Percentiles rank a stretch among this genome's conserved stretches.
These are phyloP conservation scores for Bellardia pandia DNA, from an alignment of 2,888 invertebrate genomes.

Conservation along the genomic window DNA sequence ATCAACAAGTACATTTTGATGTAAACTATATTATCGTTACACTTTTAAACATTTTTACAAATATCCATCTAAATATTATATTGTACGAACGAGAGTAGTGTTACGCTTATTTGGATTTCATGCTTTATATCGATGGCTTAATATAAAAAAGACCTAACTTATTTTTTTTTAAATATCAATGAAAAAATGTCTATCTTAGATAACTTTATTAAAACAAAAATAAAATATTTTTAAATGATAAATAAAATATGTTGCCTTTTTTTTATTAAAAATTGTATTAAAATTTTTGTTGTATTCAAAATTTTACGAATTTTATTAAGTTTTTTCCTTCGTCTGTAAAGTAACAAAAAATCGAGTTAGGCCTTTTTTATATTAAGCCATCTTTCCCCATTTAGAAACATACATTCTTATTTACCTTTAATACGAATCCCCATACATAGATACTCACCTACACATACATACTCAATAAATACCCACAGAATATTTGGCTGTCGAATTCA, in stretches of 20 bases:
- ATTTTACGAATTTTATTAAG: too few relatives aligned
- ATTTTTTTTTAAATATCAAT: too few relatives aligned
- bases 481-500: neutral
- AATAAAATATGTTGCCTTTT: too few relatives aligned
- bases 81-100: slow-evolving; percentile 18
- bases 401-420: slow-evolving; percentile 39
- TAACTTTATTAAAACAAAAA: too few relatives aligned
- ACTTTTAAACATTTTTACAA: neutral
- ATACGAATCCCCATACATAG: neutral
- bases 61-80: neutral
- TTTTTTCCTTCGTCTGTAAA: too few relatives aligned
- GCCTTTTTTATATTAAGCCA: too few relatives aligned
- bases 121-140: neutral
- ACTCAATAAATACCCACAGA: neutral
- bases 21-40: slow-evolving; percentile 9
- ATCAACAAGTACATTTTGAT: slow-evolving; percentile 1
- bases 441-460: neutral
- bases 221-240: too few relatives aligned
- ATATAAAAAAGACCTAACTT: too few relatives aligned
- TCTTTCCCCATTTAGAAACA: slow-evolving; percentile 7
- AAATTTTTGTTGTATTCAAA: too few relatives aligned
- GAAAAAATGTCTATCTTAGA: too few relatives aligned
- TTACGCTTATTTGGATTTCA: slow-evolving; percentile 57
- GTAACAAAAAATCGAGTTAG: too few relatives aligned
- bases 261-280: too few relatives aligned